Evolutionary conservation across 2,888 invertebrate species (phyloP), one percentile per base, ranked within the genome.

Genomic region (Portevinia maculata): DNA sequence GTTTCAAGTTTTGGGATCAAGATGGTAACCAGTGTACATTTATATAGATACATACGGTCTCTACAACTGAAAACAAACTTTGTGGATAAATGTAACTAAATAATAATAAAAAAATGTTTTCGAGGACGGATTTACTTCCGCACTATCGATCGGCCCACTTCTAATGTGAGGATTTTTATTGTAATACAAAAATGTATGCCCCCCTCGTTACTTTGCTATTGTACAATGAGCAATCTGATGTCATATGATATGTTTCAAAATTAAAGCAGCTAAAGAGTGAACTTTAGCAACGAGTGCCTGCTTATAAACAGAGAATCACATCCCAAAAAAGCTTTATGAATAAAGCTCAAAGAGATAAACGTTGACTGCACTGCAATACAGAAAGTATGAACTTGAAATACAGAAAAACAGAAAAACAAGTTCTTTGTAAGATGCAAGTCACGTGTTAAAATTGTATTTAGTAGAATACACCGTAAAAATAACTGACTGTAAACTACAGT

Each of bases 301-400:
- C 3, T 1, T 13, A 0, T 28, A 0, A 34, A 4, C 30, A 57
- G 34, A 19, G n/a, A 4, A 24, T 37, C 37, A n/a, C n/a, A n/a
- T n/a, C 19, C 13, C 19, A 48, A 55, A 53, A 28, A n/a, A n/a
- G n/a, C n/a, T 24, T 50, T 15, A 52, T 15, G 19, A 37, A 8
- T 30, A 41, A 53, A 46, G 53, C 46, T 73, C 21, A 24, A 41
- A 15, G 15, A 41, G 30, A 21, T 37, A n/a, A 53, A 34, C 44
- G 34, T 44, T 62, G 52, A n/a, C n/a, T n/a, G n/a, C 24, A 24
- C 5, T 24, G 24, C 24, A 24, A 24, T 24, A 34, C 39, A 30
- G 21, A 44, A 9, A 50, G 30, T 39, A 15, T 74, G 74, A 41
- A 67, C 67, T 75, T 74, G 74, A 75, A 73, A 9, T 9, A 21